A percentile compares a stretch with the other conserved stretches of the same genome.
Evolutionary conservation across 1,140 invertebrate species (phyloP).

Genomic region (Drosophila guanche): DNA sequence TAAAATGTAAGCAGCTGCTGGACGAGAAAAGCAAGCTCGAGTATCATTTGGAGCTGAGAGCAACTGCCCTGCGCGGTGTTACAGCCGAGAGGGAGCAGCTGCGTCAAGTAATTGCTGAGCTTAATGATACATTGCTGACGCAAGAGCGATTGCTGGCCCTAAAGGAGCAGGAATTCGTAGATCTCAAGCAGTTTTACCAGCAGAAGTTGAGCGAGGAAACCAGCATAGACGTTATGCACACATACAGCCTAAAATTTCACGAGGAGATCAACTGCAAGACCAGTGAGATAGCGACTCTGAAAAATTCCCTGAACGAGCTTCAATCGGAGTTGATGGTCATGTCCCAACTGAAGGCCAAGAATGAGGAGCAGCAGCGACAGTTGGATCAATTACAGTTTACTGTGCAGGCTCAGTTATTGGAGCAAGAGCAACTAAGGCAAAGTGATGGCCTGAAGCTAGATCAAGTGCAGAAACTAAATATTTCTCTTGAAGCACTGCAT

Average conservation of each 20-base stretch:
- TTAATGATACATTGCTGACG: constrained; percentile 60
- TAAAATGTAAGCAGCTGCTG: constrained; percentile 63
- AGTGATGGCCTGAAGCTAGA: constrained; percentile 49
- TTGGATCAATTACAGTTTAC: constrained; percentile 66
- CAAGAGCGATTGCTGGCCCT: constrained; percentile 57
- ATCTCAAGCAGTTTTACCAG: constrained; percentile 68
- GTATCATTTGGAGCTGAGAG: constrained; percentile 52
- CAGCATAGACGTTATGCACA: constrained; percentile 66
- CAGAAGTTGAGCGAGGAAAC: constrained; percentile 57
- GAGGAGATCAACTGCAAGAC: constrained; percentile 71
- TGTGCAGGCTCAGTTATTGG: constrained; percentile 55
- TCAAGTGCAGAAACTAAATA: constrained; percentile 49
- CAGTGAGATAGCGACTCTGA: constrained; percentile 62
- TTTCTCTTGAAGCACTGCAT: constrained; percentile 25
- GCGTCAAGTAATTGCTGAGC: constrained; percentile 55
- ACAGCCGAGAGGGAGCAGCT: constrained; percentile 61
- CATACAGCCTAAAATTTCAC: constrained; percentile 66
- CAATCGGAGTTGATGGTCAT: constrained; percentile 59
- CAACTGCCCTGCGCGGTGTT: constrained; percentile 34
- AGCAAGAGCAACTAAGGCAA: constrained; percentile 44
- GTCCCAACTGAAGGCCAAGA: constrained; percentile 59
- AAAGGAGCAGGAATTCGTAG: constrained; percentile 69
- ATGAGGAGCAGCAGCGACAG: constrained; percentile 66
- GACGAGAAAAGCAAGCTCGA: constrained; percentile 56
- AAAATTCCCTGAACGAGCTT: constrained; percentile 54